phyloP scores from a whole-genome alignment of 2,888 invertebrate species.

The Plebejus melissa region DNA sequence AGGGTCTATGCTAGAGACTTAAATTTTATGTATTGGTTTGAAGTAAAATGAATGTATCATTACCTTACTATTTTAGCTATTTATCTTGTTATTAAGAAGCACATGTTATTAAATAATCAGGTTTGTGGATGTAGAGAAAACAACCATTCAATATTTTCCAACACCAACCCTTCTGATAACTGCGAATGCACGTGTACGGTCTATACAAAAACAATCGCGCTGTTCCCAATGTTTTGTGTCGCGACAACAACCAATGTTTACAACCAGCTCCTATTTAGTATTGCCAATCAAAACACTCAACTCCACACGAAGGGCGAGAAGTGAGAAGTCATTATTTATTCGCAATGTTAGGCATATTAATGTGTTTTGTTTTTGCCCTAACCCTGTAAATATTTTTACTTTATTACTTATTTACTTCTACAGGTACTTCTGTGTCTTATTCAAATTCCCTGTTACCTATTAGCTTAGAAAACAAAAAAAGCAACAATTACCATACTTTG shows the following conservation, averaged over 20 bases:
- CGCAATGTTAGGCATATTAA: not conserved
- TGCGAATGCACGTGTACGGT: not conserved
- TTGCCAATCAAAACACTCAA: conserved; percentile 15
- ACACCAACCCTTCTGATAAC: not conserved
- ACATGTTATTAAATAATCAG: no score
- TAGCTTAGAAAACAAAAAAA: not conserved
- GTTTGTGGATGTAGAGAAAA: not conserved
- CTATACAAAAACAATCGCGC: not conserved
- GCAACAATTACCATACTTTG: not conserved
- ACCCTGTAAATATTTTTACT: not conserved
- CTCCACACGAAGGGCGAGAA: not conserved
- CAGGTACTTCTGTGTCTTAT: not conserved
- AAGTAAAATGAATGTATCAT: no score
- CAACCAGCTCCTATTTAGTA: not conserved
- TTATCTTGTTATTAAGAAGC: no score
- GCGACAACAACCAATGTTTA: conserved; percentile 1
- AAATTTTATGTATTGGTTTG: not conserved
- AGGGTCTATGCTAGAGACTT: not conserved
- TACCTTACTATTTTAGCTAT: no score
- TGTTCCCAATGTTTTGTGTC: not conserved
- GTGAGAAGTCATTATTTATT: conserved; percentile 1
- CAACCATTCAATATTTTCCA: not conserved
- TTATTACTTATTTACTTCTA: not conserved
- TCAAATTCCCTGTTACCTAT: not conserved
- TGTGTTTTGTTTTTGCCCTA: not conserved